Percentiles rank a stretch among this genome's conserved stretches.
phyloP scores from a whole-genome alignment of 2,888 invertebrate species.

The Dynastes maya region DNA sequence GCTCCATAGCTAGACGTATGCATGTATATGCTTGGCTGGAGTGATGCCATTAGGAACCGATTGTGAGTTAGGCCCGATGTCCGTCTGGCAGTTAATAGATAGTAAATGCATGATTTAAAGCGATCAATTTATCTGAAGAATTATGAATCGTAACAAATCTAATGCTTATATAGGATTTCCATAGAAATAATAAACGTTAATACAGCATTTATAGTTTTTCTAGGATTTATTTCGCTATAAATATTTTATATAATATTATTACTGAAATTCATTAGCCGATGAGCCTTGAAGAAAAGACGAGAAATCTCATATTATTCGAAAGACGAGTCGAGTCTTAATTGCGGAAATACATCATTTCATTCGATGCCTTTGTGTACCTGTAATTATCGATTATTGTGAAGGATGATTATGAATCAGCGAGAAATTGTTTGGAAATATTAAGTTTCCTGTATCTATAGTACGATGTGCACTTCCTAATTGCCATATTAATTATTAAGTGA shows the following conservation, averaged over 20 bases:
- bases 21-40: neutral
- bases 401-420: neutral
- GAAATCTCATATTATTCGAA: neutral
- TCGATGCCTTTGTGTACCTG: neutral
- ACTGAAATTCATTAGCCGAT: neutral
- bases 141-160: too few relatives aligned
- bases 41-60: conserved; percentile 9
- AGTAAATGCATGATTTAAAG: conserved; percentile 13
- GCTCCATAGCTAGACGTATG: conserved; percentile 8
- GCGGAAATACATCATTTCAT: neutral
- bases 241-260: neutral
- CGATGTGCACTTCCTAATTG: neutral
- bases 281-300: neutral
- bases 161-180: neutral
- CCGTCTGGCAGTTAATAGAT: conserved; percentile 19
- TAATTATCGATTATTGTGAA: neutral
- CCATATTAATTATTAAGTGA: neutral
- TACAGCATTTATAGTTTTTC: neutral
- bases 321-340: neutral
- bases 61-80: neutral
- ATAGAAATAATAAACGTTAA: neutral
- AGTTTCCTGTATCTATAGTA: too few relatives aligned
- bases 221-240: too few relatives aligned
- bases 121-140: neutral
- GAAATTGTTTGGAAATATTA: neutral